Base-by-base conservation (phyloP, 2,797 vertebrate genomes). In the Sardinella longiceps region DNA sequence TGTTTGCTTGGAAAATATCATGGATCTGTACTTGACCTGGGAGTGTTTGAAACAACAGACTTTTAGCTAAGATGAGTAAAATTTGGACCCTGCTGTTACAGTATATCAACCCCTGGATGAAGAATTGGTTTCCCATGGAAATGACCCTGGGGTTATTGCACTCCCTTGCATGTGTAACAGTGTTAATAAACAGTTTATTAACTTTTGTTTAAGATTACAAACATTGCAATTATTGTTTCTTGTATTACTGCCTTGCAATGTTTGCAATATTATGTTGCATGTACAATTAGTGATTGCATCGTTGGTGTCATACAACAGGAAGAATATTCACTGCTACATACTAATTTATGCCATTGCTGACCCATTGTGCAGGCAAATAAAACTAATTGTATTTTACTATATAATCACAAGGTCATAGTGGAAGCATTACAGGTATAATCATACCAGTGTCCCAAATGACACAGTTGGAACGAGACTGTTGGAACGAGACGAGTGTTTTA, bases 1-100 rank as follows among this genome's bases (percentile, higher is more conserved):
- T 30, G 25, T 70, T 28, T 74, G 18, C 66, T 74, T 74, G 30
- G 30, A 74, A 74, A 74, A 74, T 74, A 63, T n/a, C 58, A 63
- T 63, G 58, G 25, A 28, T 63, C 58, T 63, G 58, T 25, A 23
- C 58, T 63, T 25, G n/a, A 20, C 33, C 66, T 74, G 3, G 66
- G 30, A 74, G 66, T 39, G 66, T 70, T 70, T 33, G 33, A 74
- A 37, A 74, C 60, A 66, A 66, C 60, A 66, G 4, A 14, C 11
- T 70, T 33, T 37, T 70, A 9, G n/a, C 56, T n/a, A 60, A 60
- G n/a, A 23, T 37, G 28, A 74, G 18, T 74, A 14, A 74, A 74
- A 37, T 20, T 15, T 23, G 5, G 70, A 14, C 33, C 39, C 30
- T 37, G 30, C 28, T 15, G 66, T 30, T 39, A 20, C n/a, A 18